Base-by-base conservation (phyloP, 2,797 vertebrate species). In the Diglossa cyanea region DNA sequence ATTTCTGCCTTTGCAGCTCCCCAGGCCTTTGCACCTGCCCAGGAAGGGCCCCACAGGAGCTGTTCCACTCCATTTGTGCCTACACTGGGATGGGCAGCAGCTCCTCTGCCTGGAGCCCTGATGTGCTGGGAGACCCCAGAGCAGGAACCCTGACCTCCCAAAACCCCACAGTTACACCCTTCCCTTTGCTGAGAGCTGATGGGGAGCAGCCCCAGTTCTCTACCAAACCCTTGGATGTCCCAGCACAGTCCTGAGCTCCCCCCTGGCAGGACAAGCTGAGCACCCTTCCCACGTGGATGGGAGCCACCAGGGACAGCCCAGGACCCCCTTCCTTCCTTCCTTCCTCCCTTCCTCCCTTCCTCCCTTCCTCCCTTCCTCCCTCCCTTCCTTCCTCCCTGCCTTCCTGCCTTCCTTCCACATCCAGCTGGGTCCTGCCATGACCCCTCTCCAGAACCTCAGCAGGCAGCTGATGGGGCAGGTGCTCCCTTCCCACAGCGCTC, bases 231-330 rank as follows among this genome's bases (percentile, higher is more conserved):
- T 6, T 10, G 55, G 26, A 9, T 11, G 44, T 37, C 79, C 37
- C 20, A 1, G 62, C 1, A 0, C 7, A 16, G 20, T 3, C 39
- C 87, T 9, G 44, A 25, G 23, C 77, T 51, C 17, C 3, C 3
- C 25, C 1, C 6, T 3, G 44, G n/a, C 50, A 19, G 37, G 25
- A 33, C 16, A 6, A 25, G 63, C 63, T 3, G 4, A 44, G 78
- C 40, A 14, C 13, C 75, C 48, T 19, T 45, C 7, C 80, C 37
- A 9, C 1, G 0, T 0, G 17, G 42, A 18, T 54, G 26, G 57
- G 44, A 66, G 58, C 35, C 4, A 35, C 35, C 16, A 2, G 18
- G 16, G 28, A 21, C 48, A 73, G 55, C 80, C 42, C 74, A 20
- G 85, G 26, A 13, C 24, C 23, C 10, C 26, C 47, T 31, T 20